phyloP scores from a whole-genome alignment of 2,113 vertebrate species.

The Muscicapa adusta region DNA sequence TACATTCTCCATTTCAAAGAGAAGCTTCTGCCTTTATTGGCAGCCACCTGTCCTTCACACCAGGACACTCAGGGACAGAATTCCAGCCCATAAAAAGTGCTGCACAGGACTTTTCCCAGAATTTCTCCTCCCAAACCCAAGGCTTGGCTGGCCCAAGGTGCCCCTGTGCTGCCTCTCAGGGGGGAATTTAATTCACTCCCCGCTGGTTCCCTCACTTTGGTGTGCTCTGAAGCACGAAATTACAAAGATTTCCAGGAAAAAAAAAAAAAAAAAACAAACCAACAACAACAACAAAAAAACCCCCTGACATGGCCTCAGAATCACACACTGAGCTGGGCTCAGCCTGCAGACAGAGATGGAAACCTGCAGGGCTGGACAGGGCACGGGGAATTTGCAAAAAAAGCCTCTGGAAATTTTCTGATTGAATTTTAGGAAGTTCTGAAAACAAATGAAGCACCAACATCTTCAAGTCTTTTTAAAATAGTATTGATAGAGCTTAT shows the following conservation, averaged over 20 bases:
- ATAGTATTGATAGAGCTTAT: not conserved
- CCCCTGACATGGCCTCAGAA: not conserved
- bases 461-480: not conserved
- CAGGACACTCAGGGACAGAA: not conserved
- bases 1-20: too few relatives aligned
- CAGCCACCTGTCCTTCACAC: too few relatives aligned
- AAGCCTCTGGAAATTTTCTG: not conserved
- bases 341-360: fast-evolving
- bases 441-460: not conserved
- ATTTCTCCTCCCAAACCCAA: not conserved
- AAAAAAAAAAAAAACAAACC: not conserved
- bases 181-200: conserved; percentile 69
- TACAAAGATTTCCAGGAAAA: conserved; percentile 65
- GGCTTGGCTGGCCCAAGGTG: fast-evolving
- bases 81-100: not conserved
- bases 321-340: not conserved
- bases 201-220: conserved; percentile 61
- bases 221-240: conserved; percentile 75
- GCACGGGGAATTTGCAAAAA: not conserved
- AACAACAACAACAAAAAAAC: not conserved
- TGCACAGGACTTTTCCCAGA: fast-evolving
- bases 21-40: too few relatives aligned
- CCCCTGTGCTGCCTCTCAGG: conserved; percentile 39
- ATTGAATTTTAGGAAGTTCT: not conserved
- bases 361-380: not conserved